Evolutionary conservation across 1,140 invertebrate species (phyloP).

Genomic region (Cylas formicarius): DNA sequence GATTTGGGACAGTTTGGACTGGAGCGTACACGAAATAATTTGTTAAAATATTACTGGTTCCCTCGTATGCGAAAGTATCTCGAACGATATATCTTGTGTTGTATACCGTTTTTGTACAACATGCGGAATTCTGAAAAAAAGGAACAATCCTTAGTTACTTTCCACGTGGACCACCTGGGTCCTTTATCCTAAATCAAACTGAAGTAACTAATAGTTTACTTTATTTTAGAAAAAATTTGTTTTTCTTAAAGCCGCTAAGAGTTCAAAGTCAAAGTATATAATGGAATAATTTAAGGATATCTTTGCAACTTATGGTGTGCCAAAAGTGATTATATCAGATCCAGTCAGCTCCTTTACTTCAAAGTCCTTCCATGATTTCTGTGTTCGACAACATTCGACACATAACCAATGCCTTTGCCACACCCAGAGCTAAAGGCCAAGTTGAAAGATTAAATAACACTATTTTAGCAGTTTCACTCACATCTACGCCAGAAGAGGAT

Average conservation of each 20-base stretch:
- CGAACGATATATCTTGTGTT: conserved; percentile 16
- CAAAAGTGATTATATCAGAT: conserved; percentile 24
- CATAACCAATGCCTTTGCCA: conserved; percentile 27
- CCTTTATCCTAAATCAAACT: too few species aligned
- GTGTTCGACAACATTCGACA: conserved; percentile 26
- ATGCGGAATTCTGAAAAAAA: conserved; percentile 17
- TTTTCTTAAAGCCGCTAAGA: too few species aligned
- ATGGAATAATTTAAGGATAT: conserved; percentile 14
- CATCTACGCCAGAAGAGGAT: conserved; percentile 9
- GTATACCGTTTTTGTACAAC: conserved; percentile 25
- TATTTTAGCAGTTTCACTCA: conserved; percentile 14
- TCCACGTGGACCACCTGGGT: conserved; percentile 30
- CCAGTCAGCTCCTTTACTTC: conserved; percentile 29
- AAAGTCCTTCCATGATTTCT: conserved; percentile 28
- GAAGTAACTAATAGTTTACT: too few species aligned
- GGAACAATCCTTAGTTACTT: conserved; percentile 25
- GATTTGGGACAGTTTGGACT: conserved; percentile 32
- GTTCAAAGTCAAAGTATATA: neutral
- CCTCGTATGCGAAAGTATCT: conserved; percentile 22
- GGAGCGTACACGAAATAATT: too few species aligned
- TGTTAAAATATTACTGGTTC: conserved; percentile 32
- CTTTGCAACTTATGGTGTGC: conserved; percentile 19
- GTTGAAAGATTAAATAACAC: conserved; percentile 32
- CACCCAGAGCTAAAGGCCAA: conserved; percentile 35
- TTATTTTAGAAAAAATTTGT: conserved; percentile 9